Conservation (phyloP, 2,888 invertebrate genomes). For the Orgyia antiqua region DNA sequence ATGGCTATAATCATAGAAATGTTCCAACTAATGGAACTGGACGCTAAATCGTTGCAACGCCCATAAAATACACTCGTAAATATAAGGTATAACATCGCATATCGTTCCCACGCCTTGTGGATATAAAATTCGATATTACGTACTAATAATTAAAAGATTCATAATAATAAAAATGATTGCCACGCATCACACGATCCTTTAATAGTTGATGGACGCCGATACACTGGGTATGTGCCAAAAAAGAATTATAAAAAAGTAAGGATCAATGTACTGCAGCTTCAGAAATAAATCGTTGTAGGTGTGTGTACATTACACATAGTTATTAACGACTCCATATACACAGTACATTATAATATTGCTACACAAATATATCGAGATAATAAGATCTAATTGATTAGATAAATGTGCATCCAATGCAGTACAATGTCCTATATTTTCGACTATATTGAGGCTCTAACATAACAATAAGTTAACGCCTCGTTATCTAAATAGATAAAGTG, state of each 20-base stretch:
- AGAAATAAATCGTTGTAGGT: slow-evolving; percentile 5
- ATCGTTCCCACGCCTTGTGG: slow-evolving; percentile 29
- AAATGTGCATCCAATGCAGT: slow-evolving; percentile 3
- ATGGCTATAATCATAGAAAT: slow-evolving; percentile 22
- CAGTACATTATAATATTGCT: slow-evolving; percentile 1
- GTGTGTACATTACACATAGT: slow-evolving; percentile 14
- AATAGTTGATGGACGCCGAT: slow-evolving; percentile 33
- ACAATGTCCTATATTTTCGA: no score
- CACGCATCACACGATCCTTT: slow-evolving; percentile 32
- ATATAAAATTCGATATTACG: slow-evolving; percentile 27
- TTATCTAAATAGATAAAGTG: no score
- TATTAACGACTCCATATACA: slow-evolving; percentile 12
- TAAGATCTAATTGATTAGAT: slow-evolving; percentile 12
- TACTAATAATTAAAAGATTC: slow-evolving; percentile 31
- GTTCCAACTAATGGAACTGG: slow-evolving; percentile 22
- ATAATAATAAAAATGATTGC: slow-evolving; percentile 36
- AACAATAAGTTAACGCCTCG: no score
- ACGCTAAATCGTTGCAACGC: slow-evolving; percentile 21
- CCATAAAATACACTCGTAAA: slow-evolving; percentile 27
- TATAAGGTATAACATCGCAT: slow-evolving; percentile 23
- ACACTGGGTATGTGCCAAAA: slow-evolving; percentile 40
- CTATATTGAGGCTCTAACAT: no score
- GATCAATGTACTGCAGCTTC: slow-evolving; percentile 32
- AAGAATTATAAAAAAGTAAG: slow-evolving; percentile 22
- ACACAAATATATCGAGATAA: slow-evolving; percentile 8